Conservation (phyloP, 92 coral and sea anemone species). For the Palythoa grandis region DNA sequence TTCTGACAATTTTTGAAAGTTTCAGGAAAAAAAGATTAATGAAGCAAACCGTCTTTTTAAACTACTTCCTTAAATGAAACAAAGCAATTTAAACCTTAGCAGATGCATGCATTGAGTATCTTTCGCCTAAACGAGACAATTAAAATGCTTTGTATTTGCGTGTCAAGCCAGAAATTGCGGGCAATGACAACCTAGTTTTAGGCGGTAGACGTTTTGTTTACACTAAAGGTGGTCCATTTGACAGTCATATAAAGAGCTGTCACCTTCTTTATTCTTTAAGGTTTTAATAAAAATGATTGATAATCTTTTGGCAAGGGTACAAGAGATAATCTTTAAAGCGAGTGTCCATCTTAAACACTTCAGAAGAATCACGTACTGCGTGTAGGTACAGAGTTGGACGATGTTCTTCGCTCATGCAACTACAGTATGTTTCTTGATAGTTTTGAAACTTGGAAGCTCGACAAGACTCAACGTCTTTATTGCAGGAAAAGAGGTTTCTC, state of each 20-base stretch:
- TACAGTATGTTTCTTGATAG: background rate
- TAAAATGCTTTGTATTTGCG: constrained; percentile 16
- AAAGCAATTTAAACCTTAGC: constrained; percentile 33
- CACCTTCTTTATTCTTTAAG: constrained; percentile 45
- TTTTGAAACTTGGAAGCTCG: constrained; percentile 32
- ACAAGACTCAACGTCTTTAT: constrained; percentile 79
- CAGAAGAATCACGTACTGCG: constrained; percentile 31
- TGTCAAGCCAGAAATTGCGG: constrained; percentile 14
- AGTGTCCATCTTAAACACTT: constrained; percentile 30
- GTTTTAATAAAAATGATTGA: constrained; percentile 68
- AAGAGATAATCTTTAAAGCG: constrained; percentile 27
- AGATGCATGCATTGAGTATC: background rate
- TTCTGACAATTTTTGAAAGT: background rate
- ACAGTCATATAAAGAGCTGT: constrained; percentile 35
- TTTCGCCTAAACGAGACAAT: background rate
- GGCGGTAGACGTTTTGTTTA: constrained; percentile 33
- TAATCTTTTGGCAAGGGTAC: constrained; percentile 51
- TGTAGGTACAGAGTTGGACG: background rate
- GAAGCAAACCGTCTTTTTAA: background rate
- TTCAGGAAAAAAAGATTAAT: background rate
- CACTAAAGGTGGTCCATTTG: constrained; percentile 25
- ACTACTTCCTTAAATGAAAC: constrained; percentile 7
- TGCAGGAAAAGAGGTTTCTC: constrained; percentile 81
- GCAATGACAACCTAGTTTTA: constrained; percentile 5
- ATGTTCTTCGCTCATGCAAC: constrained; percentile 10